A percentile compares a stretch with the other conserved stretches of the same genome.
phyloP scores from a whole-genome alignment of 2,888 invertebrate genomes.

The Drosophila koepferae region DNA sequence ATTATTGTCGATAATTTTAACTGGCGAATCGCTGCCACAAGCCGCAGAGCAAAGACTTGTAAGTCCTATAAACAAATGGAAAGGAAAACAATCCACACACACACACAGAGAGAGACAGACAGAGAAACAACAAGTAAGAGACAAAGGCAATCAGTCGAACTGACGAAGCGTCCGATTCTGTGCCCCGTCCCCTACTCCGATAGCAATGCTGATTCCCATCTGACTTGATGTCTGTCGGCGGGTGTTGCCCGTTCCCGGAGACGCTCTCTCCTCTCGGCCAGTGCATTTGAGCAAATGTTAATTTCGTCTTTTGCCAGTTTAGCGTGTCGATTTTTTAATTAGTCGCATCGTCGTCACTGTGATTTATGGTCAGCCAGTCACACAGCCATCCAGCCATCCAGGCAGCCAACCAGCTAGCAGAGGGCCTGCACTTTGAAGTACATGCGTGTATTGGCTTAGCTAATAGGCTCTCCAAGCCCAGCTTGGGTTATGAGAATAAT shows the following conservation, averaged over 20 bases:
- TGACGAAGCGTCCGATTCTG: slow-evolving; percentile 45
- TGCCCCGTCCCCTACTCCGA: slow-evolving; percentile 10
- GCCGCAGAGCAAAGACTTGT: slow-evolving; percentile 45
- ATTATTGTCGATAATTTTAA: slow-evolving; percentile 76
- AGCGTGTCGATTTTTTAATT: slow-evolving; percentile 81
- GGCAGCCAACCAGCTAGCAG: neutral
- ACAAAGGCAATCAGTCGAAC: slow-evolving; percentile 70
- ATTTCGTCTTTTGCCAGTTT: slow-evolving; percentile 79
- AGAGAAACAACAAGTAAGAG: slow-evolving; percentile 14
- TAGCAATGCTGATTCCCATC: slow-evolving; percentile 48
- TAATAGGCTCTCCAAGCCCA: slow-evolving; percentile 65
- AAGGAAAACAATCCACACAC: slow-evolving; percentile 24
- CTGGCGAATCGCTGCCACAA: slow-evolving; percentile 41
- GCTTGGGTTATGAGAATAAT: slow-evolving; percentile 71
- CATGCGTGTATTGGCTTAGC: slow-evolving; percentile 70
- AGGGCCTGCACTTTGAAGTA: slow-evolving; percentile 68
- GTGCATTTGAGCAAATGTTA: slow-evolving; percentile 66
- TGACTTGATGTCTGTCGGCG: slow-evolving; percentile 50
- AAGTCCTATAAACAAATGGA: slow-evolving; percentile 73
- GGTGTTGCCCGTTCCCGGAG: slow-evolving; percentile 32
- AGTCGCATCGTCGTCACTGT: slow-evolving; percentile 79
- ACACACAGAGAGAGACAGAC: slow-evolving; percentile 22
- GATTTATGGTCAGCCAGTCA: slow-evolving; percentile 68
- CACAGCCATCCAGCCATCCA: slow-evolving; percentile 17
- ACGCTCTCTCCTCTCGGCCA: neutral